These are phyloP conservation scores for Gasteruption jaculator DNA, from an alignment of 2,888 invertebrate species.

Conservation along the genomic window DNA sequence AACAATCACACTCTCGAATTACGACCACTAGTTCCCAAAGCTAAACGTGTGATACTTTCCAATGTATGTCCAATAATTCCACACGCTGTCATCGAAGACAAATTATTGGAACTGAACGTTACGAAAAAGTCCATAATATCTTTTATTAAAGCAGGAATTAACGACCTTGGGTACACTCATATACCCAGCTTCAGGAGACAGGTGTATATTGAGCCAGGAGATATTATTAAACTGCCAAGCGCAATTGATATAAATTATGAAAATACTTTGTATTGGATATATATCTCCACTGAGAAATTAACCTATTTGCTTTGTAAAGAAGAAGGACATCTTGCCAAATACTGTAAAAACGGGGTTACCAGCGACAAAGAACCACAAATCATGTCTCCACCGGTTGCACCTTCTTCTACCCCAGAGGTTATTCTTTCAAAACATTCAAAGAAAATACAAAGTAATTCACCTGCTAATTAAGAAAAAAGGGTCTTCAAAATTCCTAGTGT, in stretches of 20 bases:
- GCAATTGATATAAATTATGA: conserved; percentile 1
- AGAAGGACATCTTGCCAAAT: conserved; percentile 3
- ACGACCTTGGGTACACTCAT: conserved; percentile 7
- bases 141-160: conserved; percentile 10
- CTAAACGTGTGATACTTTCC: no score
- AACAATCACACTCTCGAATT: no score
- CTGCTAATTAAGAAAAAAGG: no score
- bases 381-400: not conserved
- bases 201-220: conserved; percentile 3
- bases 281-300: conserved; percentile 2
- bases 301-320: conserved; percentile 6
- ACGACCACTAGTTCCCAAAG: no score
- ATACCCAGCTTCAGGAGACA: conserved; percentile 6
- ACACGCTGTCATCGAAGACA: conserved; percentile 8
- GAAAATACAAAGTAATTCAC: no score
- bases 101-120: conserved; percentile 6
- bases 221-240: conserved; percentile 2
- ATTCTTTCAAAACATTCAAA: no score
- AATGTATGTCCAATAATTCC: no score
- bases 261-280: conserved; percentile 5
- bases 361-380: not conserved
- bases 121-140: conserved; percentile 5
- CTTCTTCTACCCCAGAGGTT: not conserved
- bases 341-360: not conserved
- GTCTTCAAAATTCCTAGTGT: no score